Evolutionary conservation across 2,888 invertebrate genomes (phyloP), one percentile per base, ranked within the genome.

Genomic region (Macroteleia sp.): DNA sequence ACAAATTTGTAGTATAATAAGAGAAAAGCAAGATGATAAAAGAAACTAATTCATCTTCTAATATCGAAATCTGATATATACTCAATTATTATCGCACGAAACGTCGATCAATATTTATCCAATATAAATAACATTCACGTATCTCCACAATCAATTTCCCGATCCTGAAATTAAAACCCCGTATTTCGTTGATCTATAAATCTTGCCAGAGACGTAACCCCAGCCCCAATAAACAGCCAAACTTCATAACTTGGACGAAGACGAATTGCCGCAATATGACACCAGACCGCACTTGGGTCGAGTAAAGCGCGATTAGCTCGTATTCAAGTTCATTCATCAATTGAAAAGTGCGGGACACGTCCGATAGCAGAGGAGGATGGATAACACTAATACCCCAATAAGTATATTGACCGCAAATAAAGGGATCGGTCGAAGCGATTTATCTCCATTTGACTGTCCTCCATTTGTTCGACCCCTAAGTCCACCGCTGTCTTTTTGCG

Each of bases 361-460:
- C 12, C 28, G 41, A 32, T 36, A 34, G 32, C 19, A n/a, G 32
- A 17, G 54, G 16, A 54, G 54, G 41, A 71, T 75, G 69, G 62
- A 69, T 71, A 48, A 52, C 71, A 59, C 71, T 54, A 59, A 64
- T 52, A 42, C 61, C 19, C 19, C 41, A 50, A 66, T 77, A 77
- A 77, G 77, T 77, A 67, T 56, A 78, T 73, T 73, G 67, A 73
- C 77, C 77, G 36, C 77, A 73, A 73, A 77, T 62, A 66, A 61
- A 67, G 52, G 77, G 70, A 56, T 39, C 54, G 42, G 54, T 64
- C 20, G 1, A 20, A 16, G 67, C 46, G 50, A 74, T 77, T 77
- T 67, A 67, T 77, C 71, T 77, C 69, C 62, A 73, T 73, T 77
- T 50, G 62, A 46, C 71, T 56, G 56, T 48, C 36, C 36, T 44